Percentiles rank a stretch among this genome's conserved stretches.
These are phyloP conservation scores for Drosophila paulistorum DNA, from an alignment of 1,140 invertebrate genomes.

Conservation along the genomic window DNA sequence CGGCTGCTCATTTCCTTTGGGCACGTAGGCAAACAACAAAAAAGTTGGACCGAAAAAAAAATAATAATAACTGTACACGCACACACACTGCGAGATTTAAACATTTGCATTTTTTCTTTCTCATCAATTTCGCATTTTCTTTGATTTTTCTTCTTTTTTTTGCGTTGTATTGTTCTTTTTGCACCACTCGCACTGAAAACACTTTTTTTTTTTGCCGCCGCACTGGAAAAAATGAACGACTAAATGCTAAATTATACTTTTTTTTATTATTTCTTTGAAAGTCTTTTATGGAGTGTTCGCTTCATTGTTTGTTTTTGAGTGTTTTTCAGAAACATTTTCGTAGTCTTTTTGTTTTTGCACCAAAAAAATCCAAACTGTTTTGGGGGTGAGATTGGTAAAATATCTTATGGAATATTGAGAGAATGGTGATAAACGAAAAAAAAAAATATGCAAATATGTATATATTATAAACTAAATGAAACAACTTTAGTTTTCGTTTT, in stretches of 20 bases:
- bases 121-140: slow-evolving; percentile 5
- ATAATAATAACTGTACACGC: slow-evolving; percentile 67
- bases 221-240: slow-evolving; percentile 11
- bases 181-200: slow-evolving; percentile 26
- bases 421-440: slow-evolving; percentile 12
- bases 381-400: slow-evolving; percentile 14
- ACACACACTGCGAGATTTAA: slow-evolving; percentile 39
- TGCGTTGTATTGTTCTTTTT: slow-evolving; percentile 27
- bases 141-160: background rate
- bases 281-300: slow-evolving; percentile 70
- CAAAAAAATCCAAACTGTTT: slow-evolving; percentile 53
- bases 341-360: slow-evolving; percentile 50
- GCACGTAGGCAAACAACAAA: slow-evolving; percentile 65
- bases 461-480: slow-evolving; percentile 14
- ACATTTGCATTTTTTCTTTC: slow-evolving; percentile 4
- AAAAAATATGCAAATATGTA: slow-evolving; percentile 5
- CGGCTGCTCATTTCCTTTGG: slow-evolving; percentile 36
- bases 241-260: slow-evolving; percentile 5
- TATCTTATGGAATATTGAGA: slow-evolving; percentile 17
- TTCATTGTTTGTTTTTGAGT: slow-evolving; percentile 63
- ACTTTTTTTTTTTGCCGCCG: slow-evolving; percentile 3
- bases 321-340: slow-evolving; percentile 63
- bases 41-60: slow-evolving; percentile 49
- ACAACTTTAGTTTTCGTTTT: slow-evolving; percentile 18
- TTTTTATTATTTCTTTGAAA: slow-evolving; percentile 29